Conservation (phyloP, 2,113 vertebrate species). For the Ifrita kowaldi region DNA sequence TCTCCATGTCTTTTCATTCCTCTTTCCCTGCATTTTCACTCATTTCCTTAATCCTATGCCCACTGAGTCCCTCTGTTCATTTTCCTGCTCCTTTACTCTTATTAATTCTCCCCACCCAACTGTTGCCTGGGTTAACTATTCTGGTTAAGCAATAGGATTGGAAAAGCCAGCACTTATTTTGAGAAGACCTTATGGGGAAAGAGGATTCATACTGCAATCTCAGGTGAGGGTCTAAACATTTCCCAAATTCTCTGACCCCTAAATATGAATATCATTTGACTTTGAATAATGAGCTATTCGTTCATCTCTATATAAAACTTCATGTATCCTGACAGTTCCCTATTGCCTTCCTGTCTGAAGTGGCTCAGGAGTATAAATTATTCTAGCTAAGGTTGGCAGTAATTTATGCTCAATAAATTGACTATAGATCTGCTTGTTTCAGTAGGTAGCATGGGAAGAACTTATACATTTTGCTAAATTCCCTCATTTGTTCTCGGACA, state of each 20-base stretch:
- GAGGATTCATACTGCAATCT: constrained; percentile 49
- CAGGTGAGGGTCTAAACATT: constrained; percentile 61
- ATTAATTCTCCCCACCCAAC: constrained; percentile 56
- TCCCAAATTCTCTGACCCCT: constrained; percentile 70
- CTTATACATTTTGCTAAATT: constrained; percentile 54
- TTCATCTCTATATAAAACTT: constrained; percentile 69
- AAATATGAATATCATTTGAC: constrained; percentile 70
- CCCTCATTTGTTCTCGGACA: constrained; percentile 27
- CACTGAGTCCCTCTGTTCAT: constrained; percentile 23
- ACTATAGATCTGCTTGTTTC: constrained; percentile 68
- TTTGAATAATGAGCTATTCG: constrained; percentile 69
- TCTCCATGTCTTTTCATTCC: not conserved
- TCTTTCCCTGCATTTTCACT: not conserved
- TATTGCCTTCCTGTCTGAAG: constrained; percentile 66
- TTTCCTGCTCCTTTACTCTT: constrained; percentile 12
- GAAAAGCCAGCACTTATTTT: constrained; percentile 60
- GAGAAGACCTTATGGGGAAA: constrained; percentile 53
- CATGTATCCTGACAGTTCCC: constrained; percentile 68
- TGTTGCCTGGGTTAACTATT: constrained; percentile 52
- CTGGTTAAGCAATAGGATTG: constrained; percentile 20
- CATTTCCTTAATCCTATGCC: not conserved
- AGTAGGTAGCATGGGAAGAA: constrained; percentile 54
- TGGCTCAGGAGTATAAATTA: constrained; percentile 70
- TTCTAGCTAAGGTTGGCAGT: constrained; percentile 62
- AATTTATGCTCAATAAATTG: constrained; percentile 72